Evolutionary conservation across 2,113 vertebrate species (phyloP).

Genomic region (Triplophysa siluroides): DNA sequence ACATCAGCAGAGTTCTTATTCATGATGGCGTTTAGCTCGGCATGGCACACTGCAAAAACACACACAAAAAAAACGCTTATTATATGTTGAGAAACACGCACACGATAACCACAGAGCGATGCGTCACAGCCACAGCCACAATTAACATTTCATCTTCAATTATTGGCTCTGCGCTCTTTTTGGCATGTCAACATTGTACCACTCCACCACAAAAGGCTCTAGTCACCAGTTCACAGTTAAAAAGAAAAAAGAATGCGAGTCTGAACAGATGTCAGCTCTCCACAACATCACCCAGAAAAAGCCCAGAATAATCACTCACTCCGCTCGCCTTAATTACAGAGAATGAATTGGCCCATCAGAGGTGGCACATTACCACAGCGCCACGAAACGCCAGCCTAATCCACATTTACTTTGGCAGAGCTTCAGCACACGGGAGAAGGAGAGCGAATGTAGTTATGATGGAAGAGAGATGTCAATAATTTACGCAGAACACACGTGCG

Average conservation of each 20-base stretch:
- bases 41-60: slow-evolving; percentile 87
- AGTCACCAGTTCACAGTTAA: slow-evolving; percentile 31
- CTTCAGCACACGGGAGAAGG: not conserved
- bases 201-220: not conserved
- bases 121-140: not conserved
- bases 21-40: slow-evolving; percentile 96
- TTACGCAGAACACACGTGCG: not conserved
- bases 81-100: not conserved
- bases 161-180: not conserved
- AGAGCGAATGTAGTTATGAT: slow-evolving; percentile 6
- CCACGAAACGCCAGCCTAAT: slow-evolving; percentile 29
- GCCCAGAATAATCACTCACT: slow-evolving; percentile 43
- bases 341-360: slow-evolving; percentile 50
- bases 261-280: slow-evolving; percentile 52
- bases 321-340: slow-evolving; percentile 43
- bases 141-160: slow-evolving; percentile 13
- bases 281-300: slow-evolving; percentile 37
- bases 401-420: slow-evolving; percentile 25
- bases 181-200: slow-evolving; percentile 13
- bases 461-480: slow-evolving; percentile 28
- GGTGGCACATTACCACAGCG: slow-evolving; percentile 12
- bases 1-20: slow-evolving; percentile 96
- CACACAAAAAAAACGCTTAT: not conserved
- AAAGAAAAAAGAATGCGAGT: slow-evolving; percentile 13
- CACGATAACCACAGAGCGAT: not conserved